Percentiles rank a stretch among this genome's conserved stretches.
Evolutionary conservation across 2,888 invertebrate species (phyloP).

Genomic region (Stratiomys singularior): DNA sequence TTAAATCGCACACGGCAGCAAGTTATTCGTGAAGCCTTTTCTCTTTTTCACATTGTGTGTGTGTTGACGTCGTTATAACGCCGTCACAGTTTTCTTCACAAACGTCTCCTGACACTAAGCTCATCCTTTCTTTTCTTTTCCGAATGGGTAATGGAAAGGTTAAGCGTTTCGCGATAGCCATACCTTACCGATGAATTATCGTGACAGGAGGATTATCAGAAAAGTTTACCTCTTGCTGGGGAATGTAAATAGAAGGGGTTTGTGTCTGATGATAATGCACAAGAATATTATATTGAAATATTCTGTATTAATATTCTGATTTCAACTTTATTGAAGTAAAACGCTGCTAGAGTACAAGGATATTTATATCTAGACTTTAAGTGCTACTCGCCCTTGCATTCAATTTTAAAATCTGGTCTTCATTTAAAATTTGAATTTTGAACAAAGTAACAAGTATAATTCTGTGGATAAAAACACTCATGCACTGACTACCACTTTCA

Average conservation of each 20-base stretch:
- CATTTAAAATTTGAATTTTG: too few species aligned
- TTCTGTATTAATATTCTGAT: too few species aligned
- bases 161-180: constrained; percentile 52
- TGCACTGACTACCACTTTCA: too few species aligned
- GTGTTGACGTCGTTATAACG: constrained; percentile 42
- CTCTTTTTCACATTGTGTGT: neutral
- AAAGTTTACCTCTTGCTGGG: constrained; percentile 12
- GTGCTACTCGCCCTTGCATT: too few species aligned
- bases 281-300: neutral
- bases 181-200: constrained; percentile 53
- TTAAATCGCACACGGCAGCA: constrained; percentile 28
- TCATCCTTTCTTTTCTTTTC: constrained; percentile 36
- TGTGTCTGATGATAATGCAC: neutral
- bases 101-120: constrained; percentile 41
- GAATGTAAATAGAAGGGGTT: neutral
- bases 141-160: constrained; percentile 43
- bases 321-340: too few species aligned
- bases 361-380: too few species aligned
- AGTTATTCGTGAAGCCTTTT: constrained; percentile 13
- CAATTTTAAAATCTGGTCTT: too few species aligned
- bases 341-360: too few species aligned
- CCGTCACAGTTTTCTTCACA: constrained; percentile 28
- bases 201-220: constrained; percentile 53
- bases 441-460: too few species aligned
- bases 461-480: too few species aligned